phyloP scores from a whole-genome alignment of 2,888 invertebrate species.

The Phasia obesa region DNA sequence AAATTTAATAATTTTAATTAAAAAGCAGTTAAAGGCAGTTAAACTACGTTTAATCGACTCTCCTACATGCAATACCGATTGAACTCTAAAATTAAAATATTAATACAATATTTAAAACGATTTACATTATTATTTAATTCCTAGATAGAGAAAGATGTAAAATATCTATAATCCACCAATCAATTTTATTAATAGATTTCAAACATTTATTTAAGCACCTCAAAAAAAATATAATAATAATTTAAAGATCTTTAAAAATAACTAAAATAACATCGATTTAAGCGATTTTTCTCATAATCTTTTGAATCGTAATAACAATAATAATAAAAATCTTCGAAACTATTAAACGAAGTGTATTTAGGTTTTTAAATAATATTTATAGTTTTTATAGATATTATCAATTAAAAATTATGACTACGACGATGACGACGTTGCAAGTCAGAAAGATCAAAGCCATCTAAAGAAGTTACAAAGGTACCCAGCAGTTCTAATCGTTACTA shows the following conservation, averaged over 20 bases:
- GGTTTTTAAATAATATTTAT: background rate
- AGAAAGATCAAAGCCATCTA: slow-evolving; percentile 58
- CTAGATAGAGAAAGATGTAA: no score
- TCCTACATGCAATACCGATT: no score
- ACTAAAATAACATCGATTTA: background rate
- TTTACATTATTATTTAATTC: no score
- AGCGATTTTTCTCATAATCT: slow-evolving; percentile 1
- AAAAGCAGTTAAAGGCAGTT: no score
- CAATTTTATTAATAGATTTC: no score
- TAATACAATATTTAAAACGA: no score
- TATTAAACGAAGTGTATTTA: slow-evolving; percentile 10
- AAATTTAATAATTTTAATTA: no score
- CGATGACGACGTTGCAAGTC: slow-evolving; percentile 46
- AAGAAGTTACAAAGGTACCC: slow-evolving; percentile 6
- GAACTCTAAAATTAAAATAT: no score
- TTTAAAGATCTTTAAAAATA: background rate
- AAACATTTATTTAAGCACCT: background rate
- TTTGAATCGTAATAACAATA: slow-evolving; percentile 11
- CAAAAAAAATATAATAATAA: background rate
- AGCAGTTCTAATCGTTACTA: background rate
- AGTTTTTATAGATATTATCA: slow-evolving; percentile 40
- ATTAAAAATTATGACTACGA: slow-evolving; percentile 44
- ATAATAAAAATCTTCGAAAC: slow-evolving; percentile 1
- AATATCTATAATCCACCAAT: no score
- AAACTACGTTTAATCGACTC: no score